Conservation (phyloP, 2,797 vertebrate genomes). For the Nothura maculosa region DNA sequence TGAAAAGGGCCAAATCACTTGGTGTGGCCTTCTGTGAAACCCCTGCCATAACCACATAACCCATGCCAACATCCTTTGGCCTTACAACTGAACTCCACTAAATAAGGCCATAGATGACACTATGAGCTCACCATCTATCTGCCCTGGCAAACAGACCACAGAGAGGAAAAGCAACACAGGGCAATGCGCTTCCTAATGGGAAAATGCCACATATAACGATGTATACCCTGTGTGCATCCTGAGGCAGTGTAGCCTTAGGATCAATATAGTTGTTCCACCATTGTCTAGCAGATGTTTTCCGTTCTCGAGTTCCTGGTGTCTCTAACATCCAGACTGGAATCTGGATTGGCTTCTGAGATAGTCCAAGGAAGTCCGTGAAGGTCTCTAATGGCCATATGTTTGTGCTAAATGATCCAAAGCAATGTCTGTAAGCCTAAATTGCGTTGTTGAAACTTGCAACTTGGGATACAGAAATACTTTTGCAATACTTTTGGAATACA, state of each 20-base stretch:
- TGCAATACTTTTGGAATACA: background rate
- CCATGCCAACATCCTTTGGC: background rate
- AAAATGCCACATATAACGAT: rapidly evolving
- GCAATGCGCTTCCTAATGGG: background rate
- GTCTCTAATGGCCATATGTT: background rate
- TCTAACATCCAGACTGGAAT: background rate
- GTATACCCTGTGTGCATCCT: rapidly evolving
- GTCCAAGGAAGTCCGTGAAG: background rate
- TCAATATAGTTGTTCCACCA: background rate
- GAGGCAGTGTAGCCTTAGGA: background rate
- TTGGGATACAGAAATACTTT: too few species aligned
- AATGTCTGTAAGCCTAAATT: background rate
- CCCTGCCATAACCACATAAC: background rate
- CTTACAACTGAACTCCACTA: background rate
- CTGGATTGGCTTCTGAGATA: background rate
- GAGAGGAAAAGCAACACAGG: background rate
- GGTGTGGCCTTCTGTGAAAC: background rate
- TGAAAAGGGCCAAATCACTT: rapidly evolving
- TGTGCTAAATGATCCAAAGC: background rate
- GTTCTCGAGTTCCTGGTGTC: background rate
- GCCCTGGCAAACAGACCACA: background rate
- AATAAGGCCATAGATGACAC: background rate
- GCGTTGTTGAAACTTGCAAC: background rate
- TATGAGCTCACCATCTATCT: background rate
- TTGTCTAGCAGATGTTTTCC: background rate